Conservation (phyloP, 2,797 vertebrate genomes). For the Delichon dasypus region DNA sequence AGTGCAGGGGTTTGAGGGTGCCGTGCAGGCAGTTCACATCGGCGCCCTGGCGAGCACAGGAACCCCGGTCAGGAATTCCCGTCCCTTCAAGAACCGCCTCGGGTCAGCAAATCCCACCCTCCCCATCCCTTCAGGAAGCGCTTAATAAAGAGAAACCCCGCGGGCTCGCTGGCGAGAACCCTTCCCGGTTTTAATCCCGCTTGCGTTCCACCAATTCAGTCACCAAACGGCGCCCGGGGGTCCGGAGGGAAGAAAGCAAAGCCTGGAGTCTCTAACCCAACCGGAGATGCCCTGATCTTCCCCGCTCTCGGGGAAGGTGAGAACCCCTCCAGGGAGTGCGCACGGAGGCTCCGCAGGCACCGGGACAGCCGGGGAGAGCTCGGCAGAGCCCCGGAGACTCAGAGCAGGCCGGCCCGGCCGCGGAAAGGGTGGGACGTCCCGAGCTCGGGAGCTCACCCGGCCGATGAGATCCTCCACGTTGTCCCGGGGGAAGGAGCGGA, state of each 20-base stretch:
- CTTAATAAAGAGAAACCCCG: background rate
- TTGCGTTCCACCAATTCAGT: background rate
- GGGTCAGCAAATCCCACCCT: background rate
- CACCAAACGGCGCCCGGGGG: background rate
- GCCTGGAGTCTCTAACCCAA: background rate
- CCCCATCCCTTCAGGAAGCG: background rate
- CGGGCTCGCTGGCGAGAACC: too few relatives aligned
- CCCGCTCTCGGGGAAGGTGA: background rate
- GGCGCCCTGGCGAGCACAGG: slow-evolving; percentile 79
- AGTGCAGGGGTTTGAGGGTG: slow-evolving; percentile 94
- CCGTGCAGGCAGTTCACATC: slow-evolving; percentile 97
- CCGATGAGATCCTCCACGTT: slow-evolving; percentile 96
- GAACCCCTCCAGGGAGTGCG: background rate
- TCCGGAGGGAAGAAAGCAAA: background rate
- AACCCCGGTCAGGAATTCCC: background rate
- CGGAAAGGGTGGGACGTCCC: background rate
- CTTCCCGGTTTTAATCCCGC: too few relatives aligned
- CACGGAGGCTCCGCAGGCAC: background rate
- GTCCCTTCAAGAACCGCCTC: background rate
- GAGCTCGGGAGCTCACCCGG: slow-evolving; percentile 74
- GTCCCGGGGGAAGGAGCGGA: slow-evolving; percentile 94
- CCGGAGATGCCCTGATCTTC: background rate
- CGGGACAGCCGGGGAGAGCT: background rate
- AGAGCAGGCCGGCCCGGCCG: too few relatives aligned
- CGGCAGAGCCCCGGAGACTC: background rate